phyloP scores from a whole-genome alignment of 2,113 vertebrate genomes.

The Petaurus breviceps region DNA sequence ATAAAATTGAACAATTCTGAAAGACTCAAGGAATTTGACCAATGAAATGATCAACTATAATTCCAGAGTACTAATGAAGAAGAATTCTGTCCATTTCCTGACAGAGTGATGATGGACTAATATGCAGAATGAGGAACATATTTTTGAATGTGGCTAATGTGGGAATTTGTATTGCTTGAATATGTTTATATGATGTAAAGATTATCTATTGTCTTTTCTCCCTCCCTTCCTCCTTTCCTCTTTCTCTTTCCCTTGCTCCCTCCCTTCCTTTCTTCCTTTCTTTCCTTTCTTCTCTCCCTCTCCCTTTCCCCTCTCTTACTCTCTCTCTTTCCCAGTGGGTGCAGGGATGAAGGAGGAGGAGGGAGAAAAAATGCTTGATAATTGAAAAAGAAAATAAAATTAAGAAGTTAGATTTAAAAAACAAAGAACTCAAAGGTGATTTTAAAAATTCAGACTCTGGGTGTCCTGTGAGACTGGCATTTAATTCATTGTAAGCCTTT shows the following conservation, averaged over 20 bases:
- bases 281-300: neutral
- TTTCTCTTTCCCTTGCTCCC: neutral
- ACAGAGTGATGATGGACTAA: neutral
- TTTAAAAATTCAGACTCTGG: neutral
- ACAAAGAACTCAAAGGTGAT: neutral
- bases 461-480: too few species aligned
- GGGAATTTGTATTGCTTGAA: neutral
- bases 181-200: neutral
- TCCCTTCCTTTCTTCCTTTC: neutral
- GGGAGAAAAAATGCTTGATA: neutral
- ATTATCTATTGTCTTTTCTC: neutral
- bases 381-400: neutral
- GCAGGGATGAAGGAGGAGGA: accelerated
- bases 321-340: neutral
- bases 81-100: neutral
- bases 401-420: neutral
- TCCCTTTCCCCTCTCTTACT: neutral
- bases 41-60: neutral
- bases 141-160: neutral
- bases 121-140: neutral
- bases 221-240: neutral
- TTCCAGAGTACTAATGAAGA: neutral
- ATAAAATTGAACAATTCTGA: neutral
- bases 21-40: neutral
- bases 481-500: too few species aligned